Evolutionary conservation across 2,888 invertebrate genomes (phyloP).

Genomic region (Odontothrips loti): DNA sequence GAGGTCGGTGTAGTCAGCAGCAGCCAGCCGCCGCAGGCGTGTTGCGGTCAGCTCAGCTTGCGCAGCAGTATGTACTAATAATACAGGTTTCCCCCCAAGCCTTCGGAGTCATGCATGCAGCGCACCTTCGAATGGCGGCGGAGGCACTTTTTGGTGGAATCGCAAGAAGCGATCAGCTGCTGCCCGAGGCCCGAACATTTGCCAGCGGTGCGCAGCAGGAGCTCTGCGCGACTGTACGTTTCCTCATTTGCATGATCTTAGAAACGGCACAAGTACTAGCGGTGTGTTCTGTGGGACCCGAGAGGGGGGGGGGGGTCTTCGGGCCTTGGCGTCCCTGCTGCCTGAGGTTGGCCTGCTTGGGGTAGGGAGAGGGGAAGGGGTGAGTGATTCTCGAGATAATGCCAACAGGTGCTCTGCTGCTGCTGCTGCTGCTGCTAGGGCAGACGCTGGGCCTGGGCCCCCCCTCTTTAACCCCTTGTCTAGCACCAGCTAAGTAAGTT

Average conservation of each 20-base stretch:
- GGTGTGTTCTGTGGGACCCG: no score
- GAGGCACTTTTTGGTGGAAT: no score
- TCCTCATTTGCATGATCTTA: background rate
- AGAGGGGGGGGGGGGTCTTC: background rate
- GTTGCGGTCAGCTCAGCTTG: no score
- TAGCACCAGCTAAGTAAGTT: background rate
- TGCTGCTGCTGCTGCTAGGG: background rate
- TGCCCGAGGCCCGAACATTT: background rate
- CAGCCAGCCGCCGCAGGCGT: no score
- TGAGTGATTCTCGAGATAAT: background rate
- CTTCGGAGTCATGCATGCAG: no score
- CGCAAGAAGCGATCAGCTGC: background rate
- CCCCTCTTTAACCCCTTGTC: background rate
- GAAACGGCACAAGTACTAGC: background rate
- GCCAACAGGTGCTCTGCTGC: background rate
- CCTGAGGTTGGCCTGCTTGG: background rate
- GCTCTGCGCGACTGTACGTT: no score
- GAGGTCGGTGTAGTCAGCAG: background rate
- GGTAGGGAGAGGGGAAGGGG: background rate
- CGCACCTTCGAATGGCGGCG: no score
- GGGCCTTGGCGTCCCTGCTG: background rate
- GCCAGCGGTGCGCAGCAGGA: no score
- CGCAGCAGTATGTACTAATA: no score
- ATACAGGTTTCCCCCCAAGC: no score
- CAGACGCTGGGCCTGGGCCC: background rate